These are phyloP conservation scores for Pardalotus punctatus DNA, from an alignment of 2,113 vertebrate genomes.

Conservation along the genomic window DNA sequence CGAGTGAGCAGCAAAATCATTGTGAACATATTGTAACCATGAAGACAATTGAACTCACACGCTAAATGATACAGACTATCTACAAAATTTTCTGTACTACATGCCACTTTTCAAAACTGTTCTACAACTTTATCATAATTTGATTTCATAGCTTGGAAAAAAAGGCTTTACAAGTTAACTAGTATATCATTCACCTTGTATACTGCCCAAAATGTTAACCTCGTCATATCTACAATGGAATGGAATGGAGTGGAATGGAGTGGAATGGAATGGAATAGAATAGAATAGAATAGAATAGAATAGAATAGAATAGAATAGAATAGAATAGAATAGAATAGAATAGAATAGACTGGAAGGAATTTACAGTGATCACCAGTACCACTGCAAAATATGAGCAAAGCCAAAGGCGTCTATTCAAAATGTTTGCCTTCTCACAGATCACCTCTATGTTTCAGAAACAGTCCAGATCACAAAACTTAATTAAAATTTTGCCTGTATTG, in stretches of 20 bases:
- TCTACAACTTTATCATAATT: not conserved
- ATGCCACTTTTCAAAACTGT: not conserved
- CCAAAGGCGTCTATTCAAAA: not conserved
- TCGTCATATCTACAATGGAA: not conserved
- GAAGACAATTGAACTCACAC: not conserved
- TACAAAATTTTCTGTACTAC: not conserved
- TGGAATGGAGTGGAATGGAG: not conserved
- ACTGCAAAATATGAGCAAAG: not conserved
- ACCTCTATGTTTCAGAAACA: not conserved
- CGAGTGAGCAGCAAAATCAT: not conserved
- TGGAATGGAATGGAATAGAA: not conserved
- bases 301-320: not conserved
- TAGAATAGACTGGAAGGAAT: not conserved
- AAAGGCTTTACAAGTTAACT: not conserved
- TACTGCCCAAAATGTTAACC: not conserved
- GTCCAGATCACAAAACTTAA: not conserved
- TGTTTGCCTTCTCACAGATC: not conserved
- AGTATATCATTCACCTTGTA: not conserved
- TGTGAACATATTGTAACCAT: not conserved
- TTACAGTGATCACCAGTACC: not conserved
- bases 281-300: not conserved
- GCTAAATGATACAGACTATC: not conserved
- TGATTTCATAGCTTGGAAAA: not conserved
- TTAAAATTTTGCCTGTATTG: not conserved
- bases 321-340: not conserved